Evolutionary conservation across 2,797 vertebrate species (phyloP).

Genomic region (Syncerus caffer): DNA sequence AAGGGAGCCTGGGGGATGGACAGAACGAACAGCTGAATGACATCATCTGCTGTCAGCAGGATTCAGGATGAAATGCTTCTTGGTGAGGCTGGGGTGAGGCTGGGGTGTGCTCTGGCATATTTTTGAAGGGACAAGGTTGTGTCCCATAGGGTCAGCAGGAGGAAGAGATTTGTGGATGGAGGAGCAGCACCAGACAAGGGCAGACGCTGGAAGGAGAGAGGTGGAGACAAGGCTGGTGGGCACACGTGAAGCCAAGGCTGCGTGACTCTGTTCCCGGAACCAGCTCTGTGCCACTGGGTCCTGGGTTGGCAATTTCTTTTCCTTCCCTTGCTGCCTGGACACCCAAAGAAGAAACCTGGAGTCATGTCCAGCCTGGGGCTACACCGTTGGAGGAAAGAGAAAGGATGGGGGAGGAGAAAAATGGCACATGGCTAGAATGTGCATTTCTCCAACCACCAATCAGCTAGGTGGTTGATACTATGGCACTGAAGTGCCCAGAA

Average conservation of each 20-base stretch:
- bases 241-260: accelerated
- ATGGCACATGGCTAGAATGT: not conserved
- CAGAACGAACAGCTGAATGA: not conserved
- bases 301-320: not conserved
- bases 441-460: not conserved
- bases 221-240: accelerated
- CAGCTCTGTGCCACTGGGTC: not conserved
- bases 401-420: not conserved
- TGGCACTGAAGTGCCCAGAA: not conserved
- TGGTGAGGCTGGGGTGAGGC: not conserved
- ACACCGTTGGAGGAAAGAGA: not conserved
- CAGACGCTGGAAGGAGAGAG: not conserved
- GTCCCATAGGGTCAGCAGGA: not conserved
- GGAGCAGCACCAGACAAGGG: not conserved
- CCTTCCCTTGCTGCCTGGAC: not conserved
- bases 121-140: not conserved
- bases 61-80: not conserved
- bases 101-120: too few species aligned
- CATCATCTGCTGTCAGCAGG: not conserved
- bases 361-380: not conserved
- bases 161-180: not conserved
- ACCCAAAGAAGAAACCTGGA: not conserved
- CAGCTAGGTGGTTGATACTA: not conserved
- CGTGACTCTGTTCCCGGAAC: accelerated
- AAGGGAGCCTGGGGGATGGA: not conserved